A percentile compares a stretch with the other conserved stretches of the same genome.
Conservation (phyloP, 2,113 vertebrate species). For the Eublepharis macularius region DNA sequence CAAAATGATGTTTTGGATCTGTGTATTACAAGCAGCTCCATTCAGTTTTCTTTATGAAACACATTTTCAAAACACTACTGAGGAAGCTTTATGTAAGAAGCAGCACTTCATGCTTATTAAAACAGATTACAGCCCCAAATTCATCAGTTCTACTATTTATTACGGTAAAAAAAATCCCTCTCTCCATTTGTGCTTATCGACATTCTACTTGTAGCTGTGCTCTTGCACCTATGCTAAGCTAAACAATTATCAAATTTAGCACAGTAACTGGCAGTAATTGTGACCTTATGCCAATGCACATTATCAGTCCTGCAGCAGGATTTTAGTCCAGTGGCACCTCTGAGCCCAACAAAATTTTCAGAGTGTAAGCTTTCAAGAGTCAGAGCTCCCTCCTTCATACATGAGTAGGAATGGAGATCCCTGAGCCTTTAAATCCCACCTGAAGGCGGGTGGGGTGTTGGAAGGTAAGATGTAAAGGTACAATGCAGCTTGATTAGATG, state of each 20-base stretch:
- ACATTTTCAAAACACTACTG: neutral
- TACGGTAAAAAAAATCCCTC: too few species aligned
- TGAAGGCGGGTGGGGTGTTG: too few species aligned
- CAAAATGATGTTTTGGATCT: neutral
- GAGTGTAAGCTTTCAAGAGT: too few species aligned
- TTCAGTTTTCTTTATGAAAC: neutral
- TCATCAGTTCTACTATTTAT: neutral
- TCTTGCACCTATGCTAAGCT: neutral
- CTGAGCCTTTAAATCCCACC: too few species aligned
- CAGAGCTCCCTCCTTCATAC: too few species aligned
- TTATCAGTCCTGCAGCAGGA: neutral
- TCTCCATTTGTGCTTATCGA: neutral
- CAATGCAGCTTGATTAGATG: too few species aligned
- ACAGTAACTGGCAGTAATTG: slow-evolving; percentile 12
- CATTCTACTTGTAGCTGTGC: neutral
- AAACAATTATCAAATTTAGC: slow-evolving; percentile 29
- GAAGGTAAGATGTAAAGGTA: too few species aligned
- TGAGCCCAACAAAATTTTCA: too few species aligned
- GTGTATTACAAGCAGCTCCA: neutral
- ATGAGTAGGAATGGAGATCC: too few species aligned
- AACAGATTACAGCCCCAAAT: neutral
- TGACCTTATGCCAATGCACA: slow-evolving; percentile 17
- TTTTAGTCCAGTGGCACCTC: too few species aligned
- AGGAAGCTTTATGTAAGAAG: neutral
- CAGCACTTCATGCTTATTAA: neutral